Evolutionary conservation across 2,797 vertebrate genomes (phyloP).

Genomic region (Aldrovandia affinis): DNA sequence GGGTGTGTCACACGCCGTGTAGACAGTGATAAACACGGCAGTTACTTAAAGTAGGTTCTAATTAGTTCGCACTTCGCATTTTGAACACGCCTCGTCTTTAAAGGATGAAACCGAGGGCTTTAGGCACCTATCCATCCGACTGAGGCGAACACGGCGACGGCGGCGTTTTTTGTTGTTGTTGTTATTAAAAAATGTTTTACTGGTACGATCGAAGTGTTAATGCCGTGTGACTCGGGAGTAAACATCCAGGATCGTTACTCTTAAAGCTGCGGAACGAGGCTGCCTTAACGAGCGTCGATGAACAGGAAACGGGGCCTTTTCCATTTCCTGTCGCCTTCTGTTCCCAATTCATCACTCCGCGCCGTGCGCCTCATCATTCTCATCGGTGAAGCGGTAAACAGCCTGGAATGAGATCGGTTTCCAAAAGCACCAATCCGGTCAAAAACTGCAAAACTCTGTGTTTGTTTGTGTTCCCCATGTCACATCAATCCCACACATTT

Average conservation of each 20-base stretch:
- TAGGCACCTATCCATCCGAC: neutral
- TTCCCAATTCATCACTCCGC: constrained; percentile 33
- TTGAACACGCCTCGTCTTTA: neutral
- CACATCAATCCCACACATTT: neutral
- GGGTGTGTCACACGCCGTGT: too few relatives aligned
- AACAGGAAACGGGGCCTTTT: constrained; percentile 20
- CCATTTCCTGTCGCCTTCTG: constrained; percentile 29
- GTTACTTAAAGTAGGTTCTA: too few relatives aligned
- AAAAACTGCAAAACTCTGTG: neutral
- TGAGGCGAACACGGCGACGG: neutral
- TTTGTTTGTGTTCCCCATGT: neutral
- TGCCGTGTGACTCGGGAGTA: constrained; percentile 53
- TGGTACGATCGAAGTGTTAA: constrained; percentile 49
- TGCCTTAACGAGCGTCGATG: constrained; percentile 50
- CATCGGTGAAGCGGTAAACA: constrained; percentile 33
- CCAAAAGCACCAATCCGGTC: neutral
- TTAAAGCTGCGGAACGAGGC: constrained; percentile 43
- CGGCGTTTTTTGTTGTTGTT: neutral
- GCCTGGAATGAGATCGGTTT: neutral
- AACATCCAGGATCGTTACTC: constrained; percentile 56
- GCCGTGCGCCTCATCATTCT: constrained; percentile 37
- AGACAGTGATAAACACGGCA: too few relatives aligned
- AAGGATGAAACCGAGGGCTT: neutral
- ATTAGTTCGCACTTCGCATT: neutral
- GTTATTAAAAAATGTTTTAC: neutral